These are phyloP conservation scores for Archilochus colubris DNA, from an alignment of 2,113 vertebrate genomes.

Conservation along the genomic window DNA sequence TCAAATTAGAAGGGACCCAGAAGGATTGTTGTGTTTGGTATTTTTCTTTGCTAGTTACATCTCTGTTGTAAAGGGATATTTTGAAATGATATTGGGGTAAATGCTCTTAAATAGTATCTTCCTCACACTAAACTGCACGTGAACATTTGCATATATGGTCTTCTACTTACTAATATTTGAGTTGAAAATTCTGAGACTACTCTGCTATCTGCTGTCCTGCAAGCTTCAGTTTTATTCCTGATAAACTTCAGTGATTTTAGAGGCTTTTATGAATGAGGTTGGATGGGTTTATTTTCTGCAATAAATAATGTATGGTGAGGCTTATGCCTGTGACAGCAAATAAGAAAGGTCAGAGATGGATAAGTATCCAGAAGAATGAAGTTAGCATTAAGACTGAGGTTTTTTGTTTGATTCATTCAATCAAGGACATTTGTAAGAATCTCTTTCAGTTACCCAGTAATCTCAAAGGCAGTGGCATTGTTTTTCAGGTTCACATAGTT, in stretches of 20 bases:
- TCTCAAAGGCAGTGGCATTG: constrained; percentile 30
- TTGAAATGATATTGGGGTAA: neutral
- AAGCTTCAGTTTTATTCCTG: neutral
- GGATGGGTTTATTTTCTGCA: neutral
- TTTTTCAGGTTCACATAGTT: constrained; percentile 22
- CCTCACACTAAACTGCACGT: neutral
- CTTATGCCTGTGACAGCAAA: neutral
- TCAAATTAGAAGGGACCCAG: neutral
- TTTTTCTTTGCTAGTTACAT: neutral
- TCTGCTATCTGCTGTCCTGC: neutral
- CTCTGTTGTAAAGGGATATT: neutral
- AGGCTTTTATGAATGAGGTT: neutral
- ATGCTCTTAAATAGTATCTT: neutral
- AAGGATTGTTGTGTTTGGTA: neutral
- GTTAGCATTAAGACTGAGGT: neutral
- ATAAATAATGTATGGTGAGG: neutral
- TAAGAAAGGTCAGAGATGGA: neutral
- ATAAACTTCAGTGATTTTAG: neutral
- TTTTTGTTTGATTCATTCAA: constrained; percentile 5
- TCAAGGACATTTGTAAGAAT: constrained; percentile 19
- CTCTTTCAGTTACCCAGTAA: neutral
- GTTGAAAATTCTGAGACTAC: neutral
- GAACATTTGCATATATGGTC: neutral
- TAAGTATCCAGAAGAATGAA: neutral
- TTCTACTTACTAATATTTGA: neutral